These are phyloP conservation scores for Pandemis cinnamomeana DNA, from an alignment of 2,888 invertebrate species.

Conservation along the genomic window DNA sequence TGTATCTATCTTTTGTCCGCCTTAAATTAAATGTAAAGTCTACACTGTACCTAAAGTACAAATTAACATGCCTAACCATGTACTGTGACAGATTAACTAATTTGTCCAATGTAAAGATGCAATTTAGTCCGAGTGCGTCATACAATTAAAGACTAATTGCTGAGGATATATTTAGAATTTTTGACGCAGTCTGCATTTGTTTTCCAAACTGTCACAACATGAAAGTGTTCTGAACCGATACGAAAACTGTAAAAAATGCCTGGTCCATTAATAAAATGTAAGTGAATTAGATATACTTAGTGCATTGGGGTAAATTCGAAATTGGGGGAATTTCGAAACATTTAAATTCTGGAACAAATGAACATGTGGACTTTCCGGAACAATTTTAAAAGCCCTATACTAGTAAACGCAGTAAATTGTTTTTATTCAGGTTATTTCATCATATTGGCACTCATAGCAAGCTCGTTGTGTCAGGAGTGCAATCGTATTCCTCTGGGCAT, in stretches of 20 bases:
- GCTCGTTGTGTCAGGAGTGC: constrained; percentile 56
- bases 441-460: constrained; percentile 46
- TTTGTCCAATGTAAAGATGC: constrained; percentile 7
- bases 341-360: too few species aligned
- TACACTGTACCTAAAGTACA: neutral
- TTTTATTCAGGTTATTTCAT: constrained; percentile 36
- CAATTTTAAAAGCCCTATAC: too few species aligned
- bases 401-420: constrained; percentile 7
- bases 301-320: too few species aligned
- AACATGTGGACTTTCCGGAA: too few species aligned
- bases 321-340: too few species aligned
- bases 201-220: constrained; percentile 7
- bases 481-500: constrained; percentile 68
- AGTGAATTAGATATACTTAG: neutral
- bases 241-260: neutral
- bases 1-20: neutral
- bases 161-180: neutral
- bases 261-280: neutral
- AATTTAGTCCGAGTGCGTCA: constrained; percentile 5
- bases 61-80: neutral
- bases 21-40: neutral
- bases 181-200: constrained; percentile 3
- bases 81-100: neutral
- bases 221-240: neutral
- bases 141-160: constrained; percentile 9